Base-by-base conservation (phyloP, 2,113 vertebrate genomes). In the Podarcis raffonei region DNA sequence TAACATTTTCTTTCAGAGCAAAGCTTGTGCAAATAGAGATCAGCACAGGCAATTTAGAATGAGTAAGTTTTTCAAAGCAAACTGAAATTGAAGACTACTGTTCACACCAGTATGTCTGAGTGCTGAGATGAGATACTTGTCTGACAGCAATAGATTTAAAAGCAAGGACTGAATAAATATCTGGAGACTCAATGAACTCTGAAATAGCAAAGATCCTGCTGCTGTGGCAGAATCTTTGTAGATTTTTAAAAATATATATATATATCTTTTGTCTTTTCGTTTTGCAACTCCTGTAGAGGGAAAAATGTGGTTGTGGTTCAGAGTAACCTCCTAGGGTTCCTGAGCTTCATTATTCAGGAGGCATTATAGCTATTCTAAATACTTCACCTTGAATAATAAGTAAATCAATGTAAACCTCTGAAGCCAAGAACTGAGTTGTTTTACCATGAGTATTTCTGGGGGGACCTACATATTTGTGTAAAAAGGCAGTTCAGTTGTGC, bases 21-120 rank as follows among this genome's bases (percentile, higher is more conserved):
- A 74, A 66, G 74, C 82, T 89, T 30, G 81, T 91, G 86, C 78
- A 71, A 85, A 30, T 66, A 85, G 79, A 62, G 88, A 87, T 91
- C 71, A 92, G 86, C 91, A 90, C 87, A 74, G 22, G 93, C 65
- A 18, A 59, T 90, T 92, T 87, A 48, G 18, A 35, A 15, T 0
- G 57, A 76, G 92, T 2, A 87, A 96, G 92, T 94, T 95, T 88
- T 62, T 84, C 71, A 0, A 3, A 30, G 86, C 90, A 89, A 92
- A 91, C 65, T 0, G 39, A 39, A 80, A 89, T 90, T 48, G 0
- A 0, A 27, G 88, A 82, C 83, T 87, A 84, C 66, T 92, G 59
- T n/a, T 89, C 77, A 77, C 85, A 23, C 53, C n/a, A 30, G 32
- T 79, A 37, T 39, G 2, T 42, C 39, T 15, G 1, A n/a, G 89